Conservation (phyloP, 2,888 invertebrate genomes). For the Corythucha ciliata region DNA sequence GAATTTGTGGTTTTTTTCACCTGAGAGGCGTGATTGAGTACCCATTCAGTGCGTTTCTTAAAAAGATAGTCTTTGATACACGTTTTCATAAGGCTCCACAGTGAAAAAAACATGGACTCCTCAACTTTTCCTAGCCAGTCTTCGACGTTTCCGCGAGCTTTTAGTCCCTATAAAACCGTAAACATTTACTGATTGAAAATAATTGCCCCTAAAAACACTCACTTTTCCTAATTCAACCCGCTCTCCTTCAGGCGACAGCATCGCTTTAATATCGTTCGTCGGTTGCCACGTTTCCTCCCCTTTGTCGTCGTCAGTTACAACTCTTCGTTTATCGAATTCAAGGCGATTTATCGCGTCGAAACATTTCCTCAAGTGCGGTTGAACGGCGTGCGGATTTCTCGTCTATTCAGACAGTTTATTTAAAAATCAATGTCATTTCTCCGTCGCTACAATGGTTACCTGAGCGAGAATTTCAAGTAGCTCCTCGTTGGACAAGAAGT, state of each 20-base stretch:
- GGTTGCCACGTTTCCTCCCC: constrained; percentile 41
- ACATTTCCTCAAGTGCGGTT: constrained; percentile 73
- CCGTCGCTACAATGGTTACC: no score
- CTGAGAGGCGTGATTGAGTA: constrained; percentile 64
- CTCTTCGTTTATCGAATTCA: constrained; percentile 55
- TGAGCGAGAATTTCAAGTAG: constrained; percentile 70
- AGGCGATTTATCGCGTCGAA: constrained; percentile 70
- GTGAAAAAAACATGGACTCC: constrained; percentile 73
- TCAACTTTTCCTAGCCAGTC: constrained; percentile 89
- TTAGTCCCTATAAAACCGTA: constrained; percentile 52
- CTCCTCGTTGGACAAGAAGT: constrained; percentile 70
- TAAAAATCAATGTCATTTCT: no score
- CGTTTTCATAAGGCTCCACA: constrained; percentile 64
- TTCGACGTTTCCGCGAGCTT: constrained; percentile 82
- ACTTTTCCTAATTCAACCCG: constrained; percentile 66
- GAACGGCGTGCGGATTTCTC: constrained; percentile 64
- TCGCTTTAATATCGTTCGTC: constrained; percentile 76
- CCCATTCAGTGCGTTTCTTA: constrained; percentile 61
- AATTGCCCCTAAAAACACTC: constrained; percentile 3
- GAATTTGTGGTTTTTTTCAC: constrained; percentile 41
- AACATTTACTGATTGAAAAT: constrained; percentile 1
- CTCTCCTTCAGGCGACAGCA: constrained; percentile 85
- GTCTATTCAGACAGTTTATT: constrained; percentile 47
- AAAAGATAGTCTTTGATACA: constrained; percentile 59
- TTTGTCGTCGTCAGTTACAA: constrained; percentile 38